Evolutionary conservation across 2,888 invertebrate species (phyloP).

Genomic region (Biston stratarius): DNA sequence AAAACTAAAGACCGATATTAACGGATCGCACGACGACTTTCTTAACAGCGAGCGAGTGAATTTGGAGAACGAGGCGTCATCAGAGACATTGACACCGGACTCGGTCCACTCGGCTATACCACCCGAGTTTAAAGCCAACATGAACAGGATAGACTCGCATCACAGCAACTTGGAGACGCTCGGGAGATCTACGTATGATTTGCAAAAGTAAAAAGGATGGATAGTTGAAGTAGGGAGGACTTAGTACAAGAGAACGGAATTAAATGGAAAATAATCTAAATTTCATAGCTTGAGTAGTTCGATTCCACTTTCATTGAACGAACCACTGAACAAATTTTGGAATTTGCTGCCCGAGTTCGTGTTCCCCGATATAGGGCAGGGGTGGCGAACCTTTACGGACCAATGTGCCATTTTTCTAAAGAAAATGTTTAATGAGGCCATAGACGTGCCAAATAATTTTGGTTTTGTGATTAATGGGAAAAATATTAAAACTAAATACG

Average conservation of each 20-base stretch:
- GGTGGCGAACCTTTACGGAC: too few species aligned
- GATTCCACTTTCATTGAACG: too few species aligned
- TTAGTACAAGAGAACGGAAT: background rate
- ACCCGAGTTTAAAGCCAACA: constrained; percentile 76
- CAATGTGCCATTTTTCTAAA: too few species aligned
- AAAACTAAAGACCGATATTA: constrained; percentile 51
- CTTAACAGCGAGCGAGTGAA: constrained; percentile 62
- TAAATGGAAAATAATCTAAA: background rate
- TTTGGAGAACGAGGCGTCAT: constrained; percentile 56
- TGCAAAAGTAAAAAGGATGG: constrained; percentile 41
- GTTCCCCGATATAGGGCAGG: too few species aligned
- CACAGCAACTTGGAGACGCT: constrained; percentile 74
- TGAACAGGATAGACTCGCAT: constrained; percentile 82
- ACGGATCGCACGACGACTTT: constrained; percentile 73
- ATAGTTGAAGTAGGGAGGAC: background rate
- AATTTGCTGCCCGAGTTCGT: too few species aligned
- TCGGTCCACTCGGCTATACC: constrained; percentile 47
- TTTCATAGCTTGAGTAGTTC: too few species aligned
- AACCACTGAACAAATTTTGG: too few species aligned
- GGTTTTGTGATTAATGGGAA: too few species aligned
- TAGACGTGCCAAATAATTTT: too few species aligned
- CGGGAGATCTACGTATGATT: constrained; percentile 55
- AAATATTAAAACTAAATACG: too few species aligned
- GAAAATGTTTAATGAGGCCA: too few species aligned
- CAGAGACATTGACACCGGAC: constrained; percentile 55